Evolutionary conservation across 2,113 vertebrate genomes (phyloP).

Genomic region (Cavia porcellus): DNA sequence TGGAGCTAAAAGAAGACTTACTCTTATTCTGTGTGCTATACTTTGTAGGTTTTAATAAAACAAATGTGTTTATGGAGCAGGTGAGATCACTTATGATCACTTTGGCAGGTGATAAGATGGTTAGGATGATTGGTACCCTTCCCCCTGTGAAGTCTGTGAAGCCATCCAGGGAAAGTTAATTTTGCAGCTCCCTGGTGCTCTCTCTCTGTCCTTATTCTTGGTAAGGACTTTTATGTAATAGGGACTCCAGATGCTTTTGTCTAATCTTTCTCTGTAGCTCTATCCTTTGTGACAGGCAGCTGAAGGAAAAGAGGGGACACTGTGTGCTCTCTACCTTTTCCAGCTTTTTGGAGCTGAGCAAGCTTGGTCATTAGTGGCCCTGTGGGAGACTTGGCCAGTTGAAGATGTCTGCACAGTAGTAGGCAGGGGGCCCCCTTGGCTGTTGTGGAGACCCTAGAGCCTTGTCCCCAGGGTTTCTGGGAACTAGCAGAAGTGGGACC

Average conservation of each 20-base stretch:
- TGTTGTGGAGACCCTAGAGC: background rate
- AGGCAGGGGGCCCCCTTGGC: background rate
- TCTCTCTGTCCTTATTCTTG: background rate
- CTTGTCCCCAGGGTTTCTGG: background rate
- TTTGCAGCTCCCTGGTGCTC: background rate
- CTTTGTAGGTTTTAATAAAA: slow-evolving; percentile 7
- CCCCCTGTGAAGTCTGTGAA: background rate
- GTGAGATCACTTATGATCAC: background rate
- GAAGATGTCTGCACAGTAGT: background rate
- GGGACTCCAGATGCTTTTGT: background rate
- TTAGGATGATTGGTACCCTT: background rate
- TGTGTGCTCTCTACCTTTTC: background rate
- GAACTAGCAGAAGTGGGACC: background rate
- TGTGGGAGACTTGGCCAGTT: background rate
- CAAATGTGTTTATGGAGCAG: background rate
- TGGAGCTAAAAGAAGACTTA: background rate
- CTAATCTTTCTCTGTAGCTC: background rate
- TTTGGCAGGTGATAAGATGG: background rate
- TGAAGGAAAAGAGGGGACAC: background rate
- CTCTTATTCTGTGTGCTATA: background rate
- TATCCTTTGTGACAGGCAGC: slow-evolving; percentile 6
- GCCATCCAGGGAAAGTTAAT: background rate
- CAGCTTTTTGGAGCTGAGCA: background rate
- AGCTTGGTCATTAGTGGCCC: background rate
- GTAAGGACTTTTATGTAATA: background rate